A percentile compares a stretch with the other conserved stretches of the same genome.
Evolutionary conservation across 2,888 invertebrate genomes (phyloP).

Genomic region (Amphipyra berbera): DNA sequence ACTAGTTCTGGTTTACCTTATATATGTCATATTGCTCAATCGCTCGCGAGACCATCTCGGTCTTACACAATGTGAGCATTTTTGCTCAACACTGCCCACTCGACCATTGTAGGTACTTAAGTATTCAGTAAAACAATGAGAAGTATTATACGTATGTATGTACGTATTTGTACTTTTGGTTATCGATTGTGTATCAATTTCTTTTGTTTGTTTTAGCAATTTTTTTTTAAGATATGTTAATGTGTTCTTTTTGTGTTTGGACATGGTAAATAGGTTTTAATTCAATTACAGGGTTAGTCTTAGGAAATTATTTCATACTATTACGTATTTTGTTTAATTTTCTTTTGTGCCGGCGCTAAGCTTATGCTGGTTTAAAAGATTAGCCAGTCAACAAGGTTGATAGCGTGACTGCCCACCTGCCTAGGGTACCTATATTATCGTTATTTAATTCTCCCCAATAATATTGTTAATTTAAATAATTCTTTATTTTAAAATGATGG

Average conservation of each 20-base stretch:
- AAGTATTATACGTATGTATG: slow-evolving; percentile 55
- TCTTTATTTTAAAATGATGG: too few species aligned
- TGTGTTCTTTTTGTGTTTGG: slow-evolving; percentile 27
- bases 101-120: slow-evolving; percentile 60
- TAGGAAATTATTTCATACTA: neutral
- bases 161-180: slow-evolving; percentile 76
- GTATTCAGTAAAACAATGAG: slow-evolving; percentile 74
- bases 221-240: slow-evolving; percentile 37
- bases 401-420: too few species aligned
- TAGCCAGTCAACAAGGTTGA: too few species aligned
- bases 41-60: slow-evolving; percentile 66
- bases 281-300: neutral
- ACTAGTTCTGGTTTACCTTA: slow-evolving; percentile 62
- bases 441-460: too few species aligned
- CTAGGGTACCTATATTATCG: too few species aligned
- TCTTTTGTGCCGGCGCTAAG: too few species aligned
- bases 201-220: slow-evolving; percentile 61
- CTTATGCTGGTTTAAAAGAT: too few species aligned
- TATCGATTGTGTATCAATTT: slow-evolving; percentile 74
- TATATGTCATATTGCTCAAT: slow-evolving; percentile 73
- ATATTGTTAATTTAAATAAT: too few species aligned
- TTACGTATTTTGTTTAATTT: too few species aligned
- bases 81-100: slow-evolving; percentile 79
- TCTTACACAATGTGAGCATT: slow-evolving; percentile 77
- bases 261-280: slow-evolving; percentile 9